Base-by-base conservation (phyloP, 1,140 invertebrate genomes). In the Formica selysi region DNA sequence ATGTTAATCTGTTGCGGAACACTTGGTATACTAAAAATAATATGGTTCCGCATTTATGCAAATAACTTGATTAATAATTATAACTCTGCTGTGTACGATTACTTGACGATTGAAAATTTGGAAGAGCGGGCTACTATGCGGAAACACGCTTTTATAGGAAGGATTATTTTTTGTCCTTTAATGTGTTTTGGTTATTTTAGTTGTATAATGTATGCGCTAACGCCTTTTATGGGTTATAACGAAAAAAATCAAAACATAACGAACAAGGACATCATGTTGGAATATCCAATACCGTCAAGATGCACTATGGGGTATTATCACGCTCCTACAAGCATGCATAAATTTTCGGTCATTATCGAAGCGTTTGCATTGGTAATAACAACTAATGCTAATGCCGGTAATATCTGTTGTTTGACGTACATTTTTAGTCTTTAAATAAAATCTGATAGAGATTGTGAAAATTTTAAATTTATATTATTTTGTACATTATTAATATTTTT, bases 61-160 rank as follows among this genome's bases (percentile, higher is more conserved):
- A 13, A 4, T 0, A 57, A 80, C 0, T 64, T 90, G 2, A 22
- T 26, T 6, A 7, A 19, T 1, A 89, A 89, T 59, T 90, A 89
- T 16, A 26, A 5, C 0, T 86, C 65, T 1, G 78, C 67, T 0
- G 0, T 84, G 22, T 54, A 32, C 0, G 88, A 90, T 76, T 89
- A 90, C n/a, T 1, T 41, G 0, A 64, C 76, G 3, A 4, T 65
- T 1, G 16, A 36, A 1, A n/a, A 36, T 0, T n/a, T 57, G 1
- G 51, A 83, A n/a, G 54, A 83, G 1, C 71, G 65, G 1, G 16
- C 13, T 0, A 78, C 89, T 2, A 48, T 90, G 41, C 62, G 67
- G 36, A 62, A 19, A 11, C 85, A 88, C 26, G 76, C 88, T n/a
- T 73, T 26, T 8, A 86, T 86, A 32, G 65, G 59, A 0, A 65